Conservation (phyloP, 2,888 invertebrate species). For the Beris chalybata region DNA sequence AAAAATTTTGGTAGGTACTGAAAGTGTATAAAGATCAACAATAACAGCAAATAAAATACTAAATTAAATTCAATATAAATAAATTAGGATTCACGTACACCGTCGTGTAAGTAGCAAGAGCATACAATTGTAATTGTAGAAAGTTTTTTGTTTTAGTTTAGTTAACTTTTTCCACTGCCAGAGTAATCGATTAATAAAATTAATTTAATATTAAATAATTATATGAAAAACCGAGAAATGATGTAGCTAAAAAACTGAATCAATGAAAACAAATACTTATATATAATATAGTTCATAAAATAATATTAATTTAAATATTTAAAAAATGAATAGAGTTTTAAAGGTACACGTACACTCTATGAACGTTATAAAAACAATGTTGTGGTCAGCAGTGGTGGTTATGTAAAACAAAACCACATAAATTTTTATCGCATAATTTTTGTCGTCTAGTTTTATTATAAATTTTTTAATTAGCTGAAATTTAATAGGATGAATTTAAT, state of each 20-base stretch:
- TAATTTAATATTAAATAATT: slow-evolving; percentile 23
- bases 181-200: slow-evolving; percentile 28
- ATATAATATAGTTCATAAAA: slow-evolving; percentile 1
- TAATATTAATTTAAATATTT: background rate
- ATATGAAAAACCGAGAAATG: background rate
- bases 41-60: no score
- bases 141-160: slow-evolving; percentile 17
- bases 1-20: slow-evolving; percentile 7
- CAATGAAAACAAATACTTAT: no score
- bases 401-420: slow-evolving; percentile 9
- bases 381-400: no score
- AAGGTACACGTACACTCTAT: no score
- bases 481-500: no score
- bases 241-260: background rate
- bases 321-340: no score
- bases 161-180: slow-evolving; percentile 37
- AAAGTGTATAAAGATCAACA: slow-evolving; percentile 21
- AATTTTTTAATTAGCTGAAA: slow-evolving; percentile 8
- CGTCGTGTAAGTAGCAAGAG: slow-evolving; percentile 15
- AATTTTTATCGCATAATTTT: slow-evolving; percentile 34
- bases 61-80: no score
- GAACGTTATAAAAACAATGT: no score
- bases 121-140: slow-evolving; percentile 9
- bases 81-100: no score
- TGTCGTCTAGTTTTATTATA: slow-evolving; percentile 16